A percentile compares a stretch with the other conserved stretches of the same genome.
phyloP scores from a whole-genome alignment of 2,113 vertebrate species.

The Chinchilla lanigera region DNA sequence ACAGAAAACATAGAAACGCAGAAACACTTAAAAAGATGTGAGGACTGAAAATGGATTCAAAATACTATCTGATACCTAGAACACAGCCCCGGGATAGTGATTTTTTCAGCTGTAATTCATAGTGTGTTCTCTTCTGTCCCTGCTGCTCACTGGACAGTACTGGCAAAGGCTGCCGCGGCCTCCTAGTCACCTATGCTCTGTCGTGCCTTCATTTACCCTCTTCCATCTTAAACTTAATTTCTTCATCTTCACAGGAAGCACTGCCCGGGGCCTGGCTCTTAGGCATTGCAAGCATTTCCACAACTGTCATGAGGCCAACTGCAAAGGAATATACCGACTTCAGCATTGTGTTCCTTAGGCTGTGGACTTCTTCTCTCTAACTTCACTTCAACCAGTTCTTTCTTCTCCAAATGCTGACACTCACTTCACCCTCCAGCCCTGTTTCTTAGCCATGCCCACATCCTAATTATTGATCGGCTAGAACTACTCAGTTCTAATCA shows the following conservation, averaged over 20 bases:
- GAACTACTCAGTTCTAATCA: not conserved
- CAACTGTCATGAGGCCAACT: not conserved
- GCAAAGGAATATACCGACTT: not conserved
- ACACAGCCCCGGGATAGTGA: not conserved
- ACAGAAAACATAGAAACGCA: constrained; percentile 76
- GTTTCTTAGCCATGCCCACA: not conserved
- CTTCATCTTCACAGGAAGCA: not conserved
- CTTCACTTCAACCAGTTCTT: not conserved
- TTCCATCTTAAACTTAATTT: not conserved
- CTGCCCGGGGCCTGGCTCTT: not conserved
- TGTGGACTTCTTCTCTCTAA: not conserved
- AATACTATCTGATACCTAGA: not conserved
- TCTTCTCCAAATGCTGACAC: not conserved
- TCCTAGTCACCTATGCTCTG: not conserved
- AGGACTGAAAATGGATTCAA: not conserved
- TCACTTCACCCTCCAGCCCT: not conserved
- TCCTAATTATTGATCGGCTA: not conserved
- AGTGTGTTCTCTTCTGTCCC: not conserved
- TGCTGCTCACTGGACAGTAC: not conserved
- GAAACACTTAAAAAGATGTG: not conserved
- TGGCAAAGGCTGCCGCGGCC: rapidly evolving
- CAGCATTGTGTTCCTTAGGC: too few species aligned
- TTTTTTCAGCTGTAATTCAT: not conserved
- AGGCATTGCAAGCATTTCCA: not conserved
- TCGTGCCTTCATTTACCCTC: not conserved